Conservation (phyloP, 53 echinoderm and acorn worm genomes). For the Temnopleurus reevesii region DNA sequence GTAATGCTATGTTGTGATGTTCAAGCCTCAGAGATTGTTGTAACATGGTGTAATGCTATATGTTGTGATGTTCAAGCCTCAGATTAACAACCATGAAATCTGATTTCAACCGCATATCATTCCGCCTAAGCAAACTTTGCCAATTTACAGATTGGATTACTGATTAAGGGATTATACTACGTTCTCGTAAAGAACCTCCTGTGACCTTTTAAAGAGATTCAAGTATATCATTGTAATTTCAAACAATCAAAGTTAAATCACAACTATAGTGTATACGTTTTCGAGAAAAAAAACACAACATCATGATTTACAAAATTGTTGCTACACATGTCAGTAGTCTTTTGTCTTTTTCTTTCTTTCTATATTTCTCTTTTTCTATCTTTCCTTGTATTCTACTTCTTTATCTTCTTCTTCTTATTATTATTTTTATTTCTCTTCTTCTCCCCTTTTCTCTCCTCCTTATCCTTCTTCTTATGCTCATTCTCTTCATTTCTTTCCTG, state of each 20-base stretch:
- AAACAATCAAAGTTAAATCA: neutral
- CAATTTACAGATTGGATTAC: conserved; percentile 34
- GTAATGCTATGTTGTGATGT: neutral
- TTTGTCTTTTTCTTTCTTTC: neutral
- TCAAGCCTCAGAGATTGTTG: neutral
- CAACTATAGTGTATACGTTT: too few relatives aligned
- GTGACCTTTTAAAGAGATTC: neutral
- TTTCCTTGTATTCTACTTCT: neutral
- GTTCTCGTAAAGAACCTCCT: neutral
- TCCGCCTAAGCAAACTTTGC: conserved; percentile 27
- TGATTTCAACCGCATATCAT: conserved; percentile 6
- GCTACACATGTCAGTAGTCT: neutral
- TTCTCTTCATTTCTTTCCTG: neutral
- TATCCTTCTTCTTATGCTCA: neutral
- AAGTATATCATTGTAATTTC: neutral
- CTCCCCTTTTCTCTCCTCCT: neutral
- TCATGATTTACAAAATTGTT: neutral
- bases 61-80: neutral
- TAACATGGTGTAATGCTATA: neutral
- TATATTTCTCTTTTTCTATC: neutral
- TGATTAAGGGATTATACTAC: conserved; percentile 17
- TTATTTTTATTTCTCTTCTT: neutral
- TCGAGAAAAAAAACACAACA: too few relatives aligned
- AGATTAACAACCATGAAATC: conserved; percentile 6
- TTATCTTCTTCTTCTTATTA: neutral